Conservation (phyloP, 2,888 invertebrate species). For the Calliopum simillimum region DNA sequence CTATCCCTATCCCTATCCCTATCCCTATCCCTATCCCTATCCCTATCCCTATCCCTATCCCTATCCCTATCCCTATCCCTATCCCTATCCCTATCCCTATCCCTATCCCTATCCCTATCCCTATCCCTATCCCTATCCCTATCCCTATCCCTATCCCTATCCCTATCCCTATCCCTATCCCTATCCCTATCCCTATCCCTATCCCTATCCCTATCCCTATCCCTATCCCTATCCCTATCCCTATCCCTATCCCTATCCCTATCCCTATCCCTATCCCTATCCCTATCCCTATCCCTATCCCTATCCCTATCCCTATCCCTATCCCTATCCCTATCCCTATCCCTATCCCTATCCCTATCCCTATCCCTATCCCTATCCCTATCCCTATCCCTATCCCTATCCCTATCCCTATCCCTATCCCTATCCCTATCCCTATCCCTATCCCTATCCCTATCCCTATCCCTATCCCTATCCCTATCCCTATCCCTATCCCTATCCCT, state of each 20-base stretch:
- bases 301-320: constrained; percentile 7
- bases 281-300: neutral
- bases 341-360: constrained; percentile 8
- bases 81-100: constrained; percentile 14
- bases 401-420: neutral
- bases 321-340: constrained; percentile 6
- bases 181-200: constrained; percentile 1
- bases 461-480: neutral
- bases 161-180: constrained; percentile 20
- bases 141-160: constrained; percentile 10
- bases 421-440: constrained; percentile 1
- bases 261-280: constrained; percentile 1
- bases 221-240: neutral
- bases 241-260: constrained; percentile 4
- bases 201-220: neutral
- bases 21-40: neutral
- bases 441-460: constrained; percentile 2
- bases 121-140: constrained; percentile 6
- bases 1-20: neutral
- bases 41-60: constrained; percentile 3
- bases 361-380: neutral
- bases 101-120: constrained; percentile 1
- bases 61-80: constrained; percentile 2
- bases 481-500: constrained; percentile 3
- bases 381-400: neutral